Evolutionary conservation across 2,888 invertebrate genomes (phyloP).

Genomic region (Meteorus cinctellus): DNA sequence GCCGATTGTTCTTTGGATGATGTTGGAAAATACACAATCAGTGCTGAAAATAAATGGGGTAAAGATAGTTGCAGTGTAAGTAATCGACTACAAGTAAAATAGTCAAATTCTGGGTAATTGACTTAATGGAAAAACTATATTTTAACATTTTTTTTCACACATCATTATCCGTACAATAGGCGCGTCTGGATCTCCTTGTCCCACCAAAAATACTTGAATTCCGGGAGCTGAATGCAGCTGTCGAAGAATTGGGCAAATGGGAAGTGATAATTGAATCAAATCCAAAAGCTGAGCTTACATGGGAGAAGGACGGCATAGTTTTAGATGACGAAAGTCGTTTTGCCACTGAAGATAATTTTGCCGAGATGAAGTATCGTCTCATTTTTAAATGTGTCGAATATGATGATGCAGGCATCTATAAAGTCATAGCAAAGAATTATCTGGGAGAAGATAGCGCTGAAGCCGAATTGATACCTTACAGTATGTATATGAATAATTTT

Average conservation of each 20-base stretch:
- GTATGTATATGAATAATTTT: conserved; percentile 75
- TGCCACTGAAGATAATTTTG: conserved; percentile 78
- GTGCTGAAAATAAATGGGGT: conserved; percentile 88
- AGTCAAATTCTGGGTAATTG: too few species aligned
- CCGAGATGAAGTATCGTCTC: conserved; percentile 81
- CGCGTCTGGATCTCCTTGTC: conserved; percentile 85
- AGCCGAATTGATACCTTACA: conserved; percentile 82
- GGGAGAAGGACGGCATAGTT: conserved; percentile 81
- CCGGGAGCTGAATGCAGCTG: conserved; percentile 82
- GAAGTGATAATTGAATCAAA: conserved; percentile 89
- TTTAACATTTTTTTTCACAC: background rate
- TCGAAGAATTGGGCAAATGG: conserved; percentile 86
- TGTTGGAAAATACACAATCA: conserved; percentile 87
- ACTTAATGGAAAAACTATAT: too few species aligned
- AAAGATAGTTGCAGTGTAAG: conserved; percentile 80
- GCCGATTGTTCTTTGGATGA: conserved; percentile 81
- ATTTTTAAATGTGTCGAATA: conserved; percentile 81
- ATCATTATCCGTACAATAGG: conserved; percentile 60
- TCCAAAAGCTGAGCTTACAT: conserved; percentile 91
- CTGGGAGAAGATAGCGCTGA: conserved; percentile 83
- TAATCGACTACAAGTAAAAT: conserved; percentile 40
- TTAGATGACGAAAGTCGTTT: conserved; percentile 77
- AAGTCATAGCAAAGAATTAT: conserved; percentile 85
- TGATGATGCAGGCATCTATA: conserved; percentile 86
- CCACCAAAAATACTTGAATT: conserved; percentile 87